These are phyloP conservation scores for Polydrusus cervinus DNA, from an alignment of 2,888 invertebrate species.

Conservation along the genomic window DNA sequence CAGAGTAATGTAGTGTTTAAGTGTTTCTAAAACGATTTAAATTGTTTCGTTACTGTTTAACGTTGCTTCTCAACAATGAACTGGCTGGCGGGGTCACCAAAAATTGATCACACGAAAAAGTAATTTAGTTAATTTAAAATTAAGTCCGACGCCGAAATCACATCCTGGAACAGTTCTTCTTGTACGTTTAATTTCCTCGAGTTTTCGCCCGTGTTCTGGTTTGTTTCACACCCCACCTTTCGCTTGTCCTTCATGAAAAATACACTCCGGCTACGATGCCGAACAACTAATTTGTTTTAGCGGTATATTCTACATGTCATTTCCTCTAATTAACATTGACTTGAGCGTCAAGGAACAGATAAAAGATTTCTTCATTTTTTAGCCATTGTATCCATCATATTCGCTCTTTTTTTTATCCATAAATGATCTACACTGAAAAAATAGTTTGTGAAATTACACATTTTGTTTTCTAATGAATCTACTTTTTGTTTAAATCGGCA, in stretches of 20 bases:
- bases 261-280: conserved; percentile 8
- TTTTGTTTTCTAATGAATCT: too few relatives aligned
- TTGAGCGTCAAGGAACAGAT: conserved; percentile 9
- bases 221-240: conserved; percentile 48
- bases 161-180: conserved; percentile 41
- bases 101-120: conserved; percentile 42
- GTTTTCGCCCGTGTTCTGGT: conserved; percentile 50
- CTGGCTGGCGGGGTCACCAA: conserved; percentile 14
- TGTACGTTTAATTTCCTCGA: conserved; percentile 46
- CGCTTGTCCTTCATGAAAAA: conserved; percentile 41
- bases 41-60: too few relatives aligned
- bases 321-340: conserved; percentile 48
- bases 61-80: neutral
- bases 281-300: conserved; percentile 25
- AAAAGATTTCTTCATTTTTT: neutral
- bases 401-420: too few relatives aligned
- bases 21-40: too few relatives aligned
- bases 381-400: neutral
- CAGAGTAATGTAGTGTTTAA: too few relatives aligned
- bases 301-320: conserved; percentile 39
- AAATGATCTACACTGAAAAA: too few relatives aligned
- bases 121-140: conserved; percentile 49
- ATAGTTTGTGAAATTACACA: too few relatives aligned
- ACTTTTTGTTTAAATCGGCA: too few relatives aligned
- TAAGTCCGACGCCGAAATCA: conserved; percentile 38